phyloP scores from a whole-genome alignment of 2,113 vertebrate genomes.

The Saccopteryx bilineata region DNA sequence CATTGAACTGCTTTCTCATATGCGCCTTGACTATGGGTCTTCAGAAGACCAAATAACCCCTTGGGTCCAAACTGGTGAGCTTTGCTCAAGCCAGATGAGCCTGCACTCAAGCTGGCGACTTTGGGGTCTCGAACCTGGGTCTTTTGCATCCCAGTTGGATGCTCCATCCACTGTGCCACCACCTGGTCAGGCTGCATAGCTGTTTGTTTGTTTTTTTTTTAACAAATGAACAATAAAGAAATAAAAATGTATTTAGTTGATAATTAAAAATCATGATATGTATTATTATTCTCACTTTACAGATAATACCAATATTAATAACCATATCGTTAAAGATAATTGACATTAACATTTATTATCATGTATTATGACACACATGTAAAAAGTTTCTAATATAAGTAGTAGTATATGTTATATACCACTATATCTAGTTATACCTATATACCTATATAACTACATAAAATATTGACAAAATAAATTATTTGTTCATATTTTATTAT shows the following conservation, averaged over 20 bases:
- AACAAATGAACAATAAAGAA: not conserved
- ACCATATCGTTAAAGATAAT: not conserved
- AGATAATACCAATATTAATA: not conserved
- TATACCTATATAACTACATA: not conserved
- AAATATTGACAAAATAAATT: not conserved
- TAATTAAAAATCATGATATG: not conserved
- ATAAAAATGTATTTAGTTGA: not conserved
- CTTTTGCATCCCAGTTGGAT: too few relatives aligned
- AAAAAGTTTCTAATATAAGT: not conserved
- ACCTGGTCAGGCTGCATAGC: too few relatives aligned
- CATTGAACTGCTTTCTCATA: too few relatives aligned
- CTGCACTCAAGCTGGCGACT: too few relatives aligned
- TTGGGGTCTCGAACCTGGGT: too few relatives aligned
- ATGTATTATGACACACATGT: not conserved
- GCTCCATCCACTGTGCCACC: too few relatives aligned
- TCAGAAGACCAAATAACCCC: too few relatives aligned
- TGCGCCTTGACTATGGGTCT: too few relatives aligned
- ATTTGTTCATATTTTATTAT: not conserved
- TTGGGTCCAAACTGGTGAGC: too few relatives aligned
- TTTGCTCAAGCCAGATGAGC: too few relatives aligned
- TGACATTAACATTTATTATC: not conserved
- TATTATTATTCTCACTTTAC: not conserved
- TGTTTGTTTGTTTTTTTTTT: too few relatives aligned
- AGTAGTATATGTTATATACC: not conserved
- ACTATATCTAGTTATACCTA: not conserved